Evolutionary conservation across 2,888 invertebrate species (phyloP).

Genomic region (Clistopyga incitator): DNA sequence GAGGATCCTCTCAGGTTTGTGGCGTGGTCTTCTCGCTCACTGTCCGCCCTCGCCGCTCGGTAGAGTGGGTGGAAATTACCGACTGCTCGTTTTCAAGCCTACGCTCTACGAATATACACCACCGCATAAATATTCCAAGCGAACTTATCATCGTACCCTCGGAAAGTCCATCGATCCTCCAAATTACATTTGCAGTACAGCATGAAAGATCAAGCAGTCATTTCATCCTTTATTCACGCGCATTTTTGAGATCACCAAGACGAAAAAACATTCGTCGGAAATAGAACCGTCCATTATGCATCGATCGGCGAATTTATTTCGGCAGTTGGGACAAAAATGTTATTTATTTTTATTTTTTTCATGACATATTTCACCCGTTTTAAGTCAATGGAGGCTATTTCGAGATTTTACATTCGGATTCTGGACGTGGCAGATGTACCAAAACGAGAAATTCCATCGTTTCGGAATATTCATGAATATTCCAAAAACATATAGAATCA

Average conservation of each 20-base stretch:
- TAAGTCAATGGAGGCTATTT: no score
- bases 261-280: not conserved
- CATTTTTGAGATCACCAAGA: not conserved
- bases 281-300: not conserved
- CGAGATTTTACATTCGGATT: no score
- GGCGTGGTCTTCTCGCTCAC: constrained; percentile 56
- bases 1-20: constrained; percentile 23
- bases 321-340: no score
- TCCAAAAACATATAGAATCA: no score
- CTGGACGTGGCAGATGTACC: no score
- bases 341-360: no score
- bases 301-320: not conserved
- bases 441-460: no score
- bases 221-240: constrained; percentile 40
- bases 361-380: no score
- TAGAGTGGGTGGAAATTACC: constrained; percentile 66
- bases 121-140: constrained; percentile 60
- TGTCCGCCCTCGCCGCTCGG: constrained; percentile 63
- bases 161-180: constrained; percentile 60
- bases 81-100: constrained; percentile 60
- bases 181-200: constrained; percentile 30
- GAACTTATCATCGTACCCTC: constrained; percentile 55
- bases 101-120: constrained; percentile 51
- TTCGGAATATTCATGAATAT: no score
- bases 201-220: constrained; percentile 45